phyloP scores from a whole-genome alignment of 2,888 invertebrate genomes.

The Brachynemurus nebulosus region DNA sequence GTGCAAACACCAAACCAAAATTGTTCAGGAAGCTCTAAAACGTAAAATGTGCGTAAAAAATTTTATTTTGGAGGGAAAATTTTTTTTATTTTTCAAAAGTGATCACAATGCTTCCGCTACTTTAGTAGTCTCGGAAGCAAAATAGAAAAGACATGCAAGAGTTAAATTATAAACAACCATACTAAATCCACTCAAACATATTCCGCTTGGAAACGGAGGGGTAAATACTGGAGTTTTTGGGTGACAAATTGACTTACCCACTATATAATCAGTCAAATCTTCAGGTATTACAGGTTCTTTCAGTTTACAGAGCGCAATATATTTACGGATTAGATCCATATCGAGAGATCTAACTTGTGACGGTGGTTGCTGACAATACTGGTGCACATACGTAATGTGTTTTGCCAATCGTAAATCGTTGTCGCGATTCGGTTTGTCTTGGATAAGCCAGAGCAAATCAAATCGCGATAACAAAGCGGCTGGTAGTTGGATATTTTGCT shows the following conservation, averaged over 20 bases:
- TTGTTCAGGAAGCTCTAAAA: no score
- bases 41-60: no score
- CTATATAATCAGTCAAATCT: constrained; percentile 76
- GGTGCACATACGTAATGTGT: constrained; percentile 96
- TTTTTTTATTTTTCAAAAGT: no score
- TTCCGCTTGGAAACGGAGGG: no score
- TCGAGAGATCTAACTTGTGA: constrained; percentile 59
- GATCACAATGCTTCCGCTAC: no score
- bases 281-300: constrained; percentile 80
- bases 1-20: no score
- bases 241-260: constrained; percentile 41
- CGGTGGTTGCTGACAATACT: constrained; percentile 78
- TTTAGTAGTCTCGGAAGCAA: no score
- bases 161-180: no score
- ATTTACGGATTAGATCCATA: constrained; percentile 81
- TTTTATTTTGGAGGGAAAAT: no score
- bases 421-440: constrained; percentile 59
- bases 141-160: no score
- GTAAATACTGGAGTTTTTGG: no score
- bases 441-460: constrained; percentile 92
- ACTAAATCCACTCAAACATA: no score
- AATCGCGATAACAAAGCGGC: constrained; percentile 94
- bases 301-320: constrained; percentile 80
- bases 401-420: constrained; percentile 75
- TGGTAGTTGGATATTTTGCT: constrained; percentile 95